These are phyloP conservation scores for Cryptocephalus primarius DNA, from an alignment of 2,888 invertebrate species.

Conservation along the genomic window DNA sequence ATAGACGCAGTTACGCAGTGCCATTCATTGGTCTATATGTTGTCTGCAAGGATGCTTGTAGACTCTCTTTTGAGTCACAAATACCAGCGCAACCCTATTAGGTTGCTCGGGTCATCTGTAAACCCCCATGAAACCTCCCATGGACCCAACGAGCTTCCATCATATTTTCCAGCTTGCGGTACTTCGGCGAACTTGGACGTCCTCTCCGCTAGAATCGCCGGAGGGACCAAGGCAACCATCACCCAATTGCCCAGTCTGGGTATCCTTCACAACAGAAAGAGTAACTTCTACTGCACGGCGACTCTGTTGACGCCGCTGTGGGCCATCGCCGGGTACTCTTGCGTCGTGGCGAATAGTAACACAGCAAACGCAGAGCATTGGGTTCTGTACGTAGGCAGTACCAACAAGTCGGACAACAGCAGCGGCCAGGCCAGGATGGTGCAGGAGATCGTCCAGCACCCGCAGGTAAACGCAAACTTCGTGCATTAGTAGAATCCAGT, in stretches of 20 bases:
- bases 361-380: slow-evolving; percentile 18
- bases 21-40: too few species aligned
- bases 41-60: too few species aligned
- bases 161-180: slow-evolving; percentile 32
- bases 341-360: slow-evolving; percentile 25
- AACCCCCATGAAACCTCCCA: neutral
- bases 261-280: slow-evolving; percentile 38
- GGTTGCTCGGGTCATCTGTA: neutral
- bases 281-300: slow-evolving; percentile 39
- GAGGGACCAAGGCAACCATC: slow-evolving; percentile 38
- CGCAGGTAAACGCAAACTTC: slow-evolving; percentile 34
- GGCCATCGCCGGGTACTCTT: slow-evolving; percentile 41
- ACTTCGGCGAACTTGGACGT: slow-evolving; percentile 28
- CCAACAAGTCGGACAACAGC: slow-evolving; percentile 28
- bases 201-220: slow-evolving; percentile 38
- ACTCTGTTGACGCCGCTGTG: slow-evolving; percentile 40
- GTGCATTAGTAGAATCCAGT: too few species aligned
- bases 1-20: too few species aligned
- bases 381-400: slow-evolving; percentile 32
- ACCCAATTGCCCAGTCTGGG: slow-evolving; percentile 49
- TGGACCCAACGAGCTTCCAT: neutral
- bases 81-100: too few species aligned
- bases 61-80: too few species aligned
- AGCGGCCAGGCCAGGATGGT: slow-evolving; percentile 31
- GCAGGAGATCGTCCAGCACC: slow-evolving; percentile 42